Evolutionary conservation across 2,888 invertebrate genomes (phyloP), one percentile per base, ranked within the genome.

Genomic region (Caenorhabditis sp.): DNA sequence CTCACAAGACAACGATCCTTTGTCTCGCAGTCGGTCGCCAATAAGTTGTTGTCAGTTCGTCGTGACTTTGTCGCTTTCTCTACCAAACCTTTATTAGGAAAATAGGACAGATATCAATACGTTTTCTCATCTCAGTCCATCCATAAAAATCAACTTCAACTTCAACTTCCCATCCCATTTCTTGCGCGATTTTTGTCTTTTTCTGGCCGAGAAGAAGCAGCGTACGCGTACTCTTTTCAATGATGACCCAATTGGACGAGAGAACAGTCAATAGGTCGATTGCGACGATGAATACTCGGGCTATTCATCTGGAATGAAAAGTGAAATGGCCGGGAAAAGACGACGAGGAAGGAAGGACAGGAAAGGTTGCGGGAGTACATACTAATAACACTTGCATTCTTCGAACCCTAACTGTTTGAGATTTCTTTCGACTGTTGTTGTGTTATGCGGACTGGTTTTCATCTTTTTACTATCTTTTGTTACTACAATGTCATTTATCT

Each of bases 171-270:
- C 40, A 3, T 61, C 44, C 18, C n/a, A 22, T 9, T 32, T 50
- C 60, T 37, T 62, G 35, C 44, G 53, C 53, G 51, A 61, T 53
- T 32, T 22, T 58, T n/a, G 1, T 32, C 37, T 20, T 47, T 22
- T 11, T 20, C 15, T 26, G 20, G 44, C n/a, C n/a, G n/a, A n/a
- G n/a, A n/a, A n/a, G n/a, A 24, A 64, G 32, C 58, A 65, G 64
- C 72, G 72, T 64, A 50, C 26, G 51, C 58, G 65, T 65, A 74
- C 74, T 65, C 51, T 67, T 35, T 72, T 64, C 64, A 64, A 72
- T 74, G 74, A 74, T 74, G 74, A 74, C 74, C 74, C 74, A 74
- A 74, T 74, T 74, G 74, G 65, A 56, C 5, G 9, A 32, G 32
- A 40, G 51, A 65, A 65, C 74, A 74, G 74, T 65, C 58, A 74